These are phyloP conservation scores for Drosophila azteca DNA, from an alignment of 1,140 invertebrate genomes.

Conservation along the genomic window DNA sequence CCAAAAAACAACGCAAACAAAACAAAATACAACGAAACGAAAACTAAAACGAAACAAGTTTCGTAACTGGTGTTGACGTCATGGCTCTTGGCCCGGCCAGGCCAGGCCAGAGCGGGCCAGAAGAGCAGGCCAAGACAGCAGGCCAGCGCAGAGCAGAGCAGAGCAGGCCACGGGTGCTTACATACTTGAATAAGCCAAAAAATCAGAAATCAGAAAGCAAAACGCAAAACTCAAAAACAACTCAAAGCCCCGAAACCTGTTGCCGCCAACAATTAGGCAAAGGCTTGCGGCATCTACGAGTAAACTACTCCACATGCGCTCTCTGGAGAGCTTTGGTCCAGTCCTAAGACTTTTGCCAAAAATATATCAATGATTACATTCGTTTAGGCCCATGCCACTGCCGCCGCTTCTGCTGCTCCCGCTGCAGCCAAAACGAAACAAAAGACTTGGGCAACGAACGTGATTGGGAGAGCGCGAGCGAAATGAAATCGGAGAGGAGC, in stretches of 20 bases:
- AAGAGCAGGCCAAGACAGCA: neutral
- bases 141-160: neutral
- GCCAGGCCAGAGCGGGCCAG: constrained; percentile 1
- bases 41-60: constrained; percentile 79
- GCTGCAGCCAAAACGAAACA: constrained; percentile 62
- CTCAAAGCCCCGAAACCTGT: constrained; percentile 58
- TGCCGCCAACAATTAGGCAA: constrained; percentile 76
- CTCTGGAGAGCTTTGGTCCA: neutral
- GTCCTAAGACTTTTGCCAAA: constrained; percentile 64
- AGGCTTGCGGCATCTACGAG: constrained; percentile 56
- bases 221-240: constrained; percentile 45
- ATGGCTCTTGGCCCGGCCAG: constrained; percentile 43
- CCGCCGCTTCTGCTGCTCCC: constrained; percentile 14
- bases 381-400: constrained; percentile 52
- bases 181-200: constrained; percentile 41
- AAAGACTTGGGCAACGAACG: constrained; percentile 80
- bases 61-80: constrained; percentile 82
- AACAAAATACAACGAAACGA: constrained; percentile 40
- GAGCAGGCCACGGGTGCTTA: constrained; percentile 28
- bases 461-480: constrained; percentile 15
- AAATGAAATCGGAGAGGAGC: constrained; percentile 44
- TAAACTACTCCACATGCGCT: constrained; percentile 11
- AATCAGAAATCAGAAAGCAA: constrained; percentile 69
- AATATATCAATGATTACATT: constrained; percentile 79
- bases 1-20: constrained; percentile 50